phyloP scores from a whole-genome alignment of 1,140 invertebrate species.

The Caenorhabditis briggsae region DNA sequence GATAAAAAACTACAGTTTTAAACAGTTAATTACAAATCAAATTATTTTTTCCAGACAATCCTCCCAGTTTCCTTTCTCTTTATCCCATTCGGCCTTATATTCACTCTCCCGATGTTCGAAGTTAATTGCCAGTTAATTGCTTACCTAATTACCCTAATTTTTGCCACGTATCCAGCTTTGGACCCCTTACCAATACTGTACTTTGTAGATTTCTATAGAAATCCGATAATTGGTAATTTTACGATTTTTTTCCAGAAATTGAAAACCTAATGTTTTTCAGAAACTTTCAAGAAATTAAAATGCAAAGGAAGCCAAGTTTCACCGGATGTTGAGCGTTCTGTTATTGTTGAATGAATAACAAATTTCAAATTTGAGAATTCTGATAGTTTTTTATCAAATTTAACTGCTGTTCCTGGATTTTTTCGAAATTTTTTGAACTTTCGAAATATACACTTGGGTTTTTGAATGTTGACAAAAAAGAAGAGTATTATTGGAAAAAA shows the following conservation, averaged over 20 bases:
- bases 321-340: neutral
- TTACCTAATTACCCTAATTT: neutral
- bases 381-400: too few species aligned
- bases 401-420: too few species aligned
- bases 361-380: too few species aligned
- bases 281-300: neutral
- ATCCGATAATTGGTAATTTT: neutral
- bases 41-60: neutral
- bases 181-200: slow-evolving; percentile 10
- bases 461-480: too few species aligned
- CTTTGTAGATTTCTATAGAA: slow-evolving; percentile 17
- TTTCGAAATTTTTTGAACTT: too few species aligned
- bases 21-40: too few species aligned
- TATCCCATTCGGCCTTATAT: neutral
- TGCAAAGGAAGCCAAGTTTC: neutral
- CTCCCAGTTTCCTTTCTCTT: neutral
- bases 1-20: neutral
- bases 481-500: too few species aligned
- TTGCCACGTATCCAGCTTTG: slow-evolving; percentile 1
- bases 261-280: too few species aligned
- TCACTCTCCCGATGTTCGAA: slow-evolving; percentile 16
- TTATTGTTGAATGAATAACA: neutral
- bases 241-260: too few species aligned
- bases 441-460: too few species aligned
- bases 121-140: neutral